Evolutionary conservation across 1,140 invertebrate species (phyloP).

Genomic region (Mamestra configurata): DNA sequence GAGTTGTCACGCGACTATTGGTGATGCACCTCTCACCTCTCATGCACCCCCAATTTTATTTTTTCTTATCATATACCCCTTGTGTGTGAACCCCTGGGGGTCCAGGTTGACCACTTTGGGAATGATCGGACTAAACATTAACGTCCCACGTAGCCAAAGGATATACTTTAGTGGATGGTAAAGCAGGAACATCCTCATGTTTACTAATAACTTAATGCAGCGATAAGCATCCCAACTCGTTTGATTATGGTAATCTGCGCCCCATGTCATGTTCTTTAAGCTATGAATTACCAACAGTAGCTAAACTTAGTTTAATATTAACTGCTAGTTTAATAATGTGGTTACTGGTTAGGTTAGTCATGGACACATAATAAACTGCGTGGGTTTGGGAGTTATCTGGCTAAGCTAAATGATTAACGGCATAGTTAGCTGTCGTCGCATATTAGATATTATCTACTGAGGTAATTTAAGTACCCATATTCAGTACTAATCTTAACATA

Average conservation of each 20-base stretch:
- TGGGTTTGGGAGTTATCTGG: background rate
- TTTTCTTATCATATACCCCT: no score
- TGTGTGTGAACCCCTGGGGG: no score
- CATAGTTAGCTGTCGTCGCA: background rate
- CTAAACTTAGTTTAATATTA: background rate
- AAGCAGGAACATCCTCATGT: constrained; percentile 18
- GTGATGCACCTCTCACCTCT: no score
- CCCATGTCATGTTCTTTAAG: background rate
- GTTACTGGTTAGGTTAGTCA: background rate
- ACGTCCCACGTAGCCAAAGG: background rate
- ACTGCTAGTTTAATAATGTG: background rate
- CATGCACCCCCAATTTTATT: no score
- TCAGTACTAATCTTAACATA: no score
- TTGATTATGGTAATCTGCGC: constrained; percentile 20
- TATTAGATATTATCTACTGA: background rate
- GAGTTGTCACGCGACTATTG: no score
- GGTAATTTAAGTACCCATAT: background rate
- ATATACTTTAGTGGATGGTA: background rate
- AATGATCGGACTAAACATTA: no score
- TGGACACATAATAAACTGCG: background rate
- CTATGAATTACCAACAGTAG: constrained; percentile 14
- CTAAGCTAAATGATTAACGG: background rate
- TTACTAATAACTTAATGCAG: background rate
- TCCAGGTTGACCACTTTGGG: no score
- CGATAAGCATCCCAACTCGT: background rate